Conservation (phyloP, 2,797 vertebrate species). For the Notolepis coatsorum region DNA sequence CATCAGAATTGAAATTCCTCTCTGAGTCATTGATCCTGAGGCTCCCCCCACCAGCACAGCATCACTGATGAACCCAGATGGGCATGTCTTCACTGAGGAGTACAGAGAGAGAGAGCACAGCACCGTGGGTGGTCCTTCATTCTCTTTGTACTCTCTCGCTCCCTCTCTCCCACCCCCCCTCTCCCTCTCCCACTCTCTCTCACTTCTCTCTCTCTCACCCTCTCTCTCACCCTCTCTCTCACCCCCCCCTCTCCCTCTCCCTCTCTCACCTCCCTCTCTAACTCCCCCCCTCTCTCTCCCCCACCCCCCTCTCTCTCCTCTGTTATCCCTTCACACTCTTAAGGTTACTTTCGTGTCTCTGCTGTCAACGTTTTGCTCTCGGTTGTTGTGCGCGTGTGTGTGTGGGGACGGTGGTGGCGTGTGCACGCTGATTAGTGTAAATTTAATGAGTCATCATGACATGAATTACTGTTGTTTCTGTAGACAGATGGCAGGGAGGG, state of each 20-base stretch:
- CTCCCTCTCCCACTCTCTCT: too few relatives aligned
- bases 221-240: neutral
- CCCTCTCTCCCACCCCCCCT: neutral
- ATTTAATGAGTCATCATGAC: constrained; percentile 45
- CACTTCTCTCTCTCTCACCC: too few relatives aligned
- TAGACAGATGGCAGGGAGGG: constrained; percentile 42
- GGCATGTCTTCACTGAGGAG: constrained; percentile 13
- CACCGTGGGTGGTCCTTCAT: constrained; percentile 27
- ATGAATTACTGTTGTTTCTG: constrained; percentile 27
- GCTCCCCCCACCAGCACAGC: neutral
- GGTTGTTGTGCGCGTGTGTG: neutral
- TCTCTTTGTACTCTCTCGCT: constrained; percentile 6
- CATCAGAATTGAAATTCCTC: too few relatives aligned
- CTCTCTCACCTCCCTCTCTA: neutral
- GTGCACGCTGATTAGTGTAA: constrained; percentile 6
- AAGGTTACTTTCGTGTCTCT: neutral
- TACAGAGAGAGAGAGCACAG: neutral
- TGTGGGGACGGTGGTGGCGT: too few relatives aligned
- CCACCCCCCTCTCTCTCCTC: too few relatives aligned
- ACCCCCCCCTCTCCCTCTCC: neutral
- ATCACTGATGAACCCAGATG: neutral
- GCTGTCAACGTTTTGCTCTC: neutral
- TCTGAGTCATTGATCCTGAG: neutral
- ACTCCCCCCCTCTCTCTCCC: too few relatives aligned
- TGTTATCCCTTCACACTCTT: neutral